phyloP scores from a whole-genome alignment of 1,140 invertebrate species.

The Listronotus oregonensis region DNA sequence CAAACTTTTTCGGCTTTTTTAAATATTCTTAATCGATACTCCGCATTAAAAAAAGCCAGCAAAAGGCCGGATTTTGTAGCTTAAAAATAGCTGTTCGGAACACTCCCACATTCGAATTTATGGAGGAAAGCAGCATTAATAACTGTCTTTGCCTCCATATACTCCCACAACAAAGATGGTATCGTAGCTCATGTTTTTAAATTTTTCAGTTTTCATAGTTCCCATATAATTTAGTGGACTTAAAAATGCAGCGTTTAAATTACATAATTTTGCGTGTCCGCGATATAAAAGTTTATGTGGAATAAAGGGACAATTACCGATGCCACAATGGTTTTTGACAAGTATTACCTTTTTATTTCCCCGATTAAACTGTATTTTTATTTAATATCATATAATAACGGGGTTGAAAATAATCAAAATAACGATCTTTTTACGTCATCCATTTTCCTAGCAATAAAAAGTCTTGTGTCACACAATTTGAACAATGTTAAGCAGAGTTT shows the following conservation, averaged over 20 bases:
- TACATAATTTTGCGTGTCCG: conserved; percentile 25
- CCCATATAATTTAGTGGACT: conserved; percentile 21
- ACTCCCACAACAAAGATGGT: conserved; percentile 22
- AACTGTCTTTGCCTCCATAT: conserved; percentile 14
- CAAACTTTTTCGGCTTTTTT: too few relatives aligned
- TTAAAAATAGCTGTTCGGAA: conserved; percentile 23
- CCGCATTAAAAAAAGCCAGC: neutral
- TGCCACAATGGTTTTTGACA: conserved; percentile 25
- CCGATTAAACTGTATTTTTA: neutral
- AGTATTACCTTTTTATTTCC: conserved; percentile 13
- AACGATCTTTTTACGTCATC: too few relatives aligned
- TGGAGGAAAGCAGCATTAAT: conserved; percentile 23
- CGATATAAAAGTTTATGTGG: conserved; percentile 27
- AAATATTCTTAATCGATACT: conserved; percentile 7
- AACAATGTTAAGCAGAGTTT: too few relatives aligned
- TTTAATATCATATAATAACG: too few relatives aligned
- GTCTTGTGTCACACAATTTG: too few relatives aligned
- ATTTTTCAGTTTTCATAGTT: conserved; percentile 25
- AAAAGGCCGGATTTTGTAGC: conserved; percentile 15
- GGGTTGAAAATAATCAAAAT: too few relatives aligned
- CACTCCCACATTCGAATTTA: conserved; percentile 24
- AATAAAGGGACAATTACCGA: conserved; percentile 28
- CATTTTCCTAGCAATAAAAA: too few relatives aligned
- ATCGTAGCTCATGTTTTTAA: conserved; percentile 16
- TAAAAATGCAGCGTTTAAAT: conserved; percentile 21